These are phyloP conservation scores for Nansenia antarctica DNA, from an alignment of 2,113 vertebrate species.

Conservation along the genomic window DNA sequence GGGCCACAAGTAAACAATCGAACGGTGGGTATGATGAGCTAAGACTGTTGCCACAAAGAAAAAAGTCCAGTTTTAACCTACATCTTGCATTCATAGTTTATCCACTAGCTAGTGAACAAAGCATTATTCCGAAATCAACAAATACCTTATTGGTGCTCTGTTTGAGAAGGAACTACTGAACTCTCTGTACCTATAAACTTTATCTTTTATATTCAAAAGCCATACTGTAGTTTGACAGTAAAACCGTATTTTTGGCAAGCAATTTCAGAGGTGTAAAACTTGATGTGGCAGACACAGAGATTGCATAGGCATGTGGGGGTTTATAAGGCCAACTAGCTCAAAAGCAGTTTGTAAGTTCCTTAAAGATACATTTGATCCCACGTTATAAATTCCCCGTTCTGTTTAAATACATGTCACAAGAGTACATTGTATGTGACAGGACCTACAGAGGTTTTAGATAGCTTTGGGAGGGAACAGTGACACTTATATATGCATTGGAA, in stretches of 20 bases:
- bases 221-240: not conserved
- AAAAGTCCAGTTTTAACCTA: too few species aligned
- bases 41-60: too few species aligned
- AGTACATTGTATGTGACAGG: slow-evolving; percentile 58
- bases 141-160: not conserved
- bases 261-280: not conserved
- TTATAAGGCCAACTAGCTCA: slow-evolving; percentile 36
- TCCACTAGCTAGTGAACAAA: too few species aligned
- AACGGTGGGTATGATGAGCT: too few species aligned
- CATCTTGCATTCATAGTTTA: too few species aligned
- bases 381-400: slow-evolving; percentile 20
- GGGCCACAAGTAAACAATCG: too few species aligned
- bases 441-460: slow-evolving; percentile 50
- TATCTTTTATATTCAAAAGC: not conserved
- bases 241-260: not conserved
- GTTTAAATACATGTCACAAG: slow-evolving; percentile 51
- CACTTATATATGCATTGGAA: slow-evolving; percentile 64
- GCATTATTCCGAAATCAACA: slow-evolving; percentile 20
- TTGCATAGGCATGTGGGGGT: slow-evolving; percentile 12
- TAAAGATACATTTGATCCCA: slow-evolving; percentile 30
- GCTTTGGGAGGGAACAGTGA: slow-evolving; percentile 42
- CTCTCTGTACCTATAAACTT: not conserved
- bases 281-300: slow-evolving; percentile 6
- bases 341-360: slow-evolving; percentile 28
- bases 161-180: too few species aligned